phyloP scores from a whole-genome alignment of 2,888 invertebrate species.

The Pycnomerus fuliginosus region DNA sequence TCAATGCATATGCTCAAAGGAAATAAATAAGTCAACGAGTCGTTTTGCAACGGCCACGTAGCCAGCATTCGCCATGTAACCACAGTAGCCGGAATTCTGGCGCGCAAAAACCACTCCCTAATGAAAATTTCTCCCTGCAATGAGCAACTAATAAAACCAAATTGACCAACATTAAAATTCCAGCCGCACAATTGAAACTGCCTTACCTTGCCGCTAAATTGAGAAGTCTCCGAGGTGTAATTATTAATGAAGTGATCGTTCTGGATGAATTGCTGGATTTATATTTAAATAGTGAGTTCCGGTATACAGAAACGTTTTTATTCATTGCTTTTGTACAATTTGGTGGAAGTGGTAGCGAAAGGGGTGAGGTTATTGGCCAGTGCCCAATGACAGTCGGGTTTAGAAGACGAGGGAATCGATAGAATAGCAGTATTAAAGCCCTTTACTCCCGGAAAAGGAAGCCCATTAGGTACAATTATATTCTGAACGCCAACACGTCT shows the following conservation, averaged over 20 bases:
- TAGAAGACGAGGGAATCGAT: slow-evolving; percentile 39
- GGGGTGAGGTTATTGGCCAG: slow-evolving; percentile 36
- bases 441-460: slow-evolving; percentile 36
- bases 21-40: slow-evolving; percentile 33
- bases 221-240: too few relatives aligned
- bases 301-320: slow-evolving; percentile 22
- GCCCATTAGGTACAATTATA: slow-evolving; percentile 34
- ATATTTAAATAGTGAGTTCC: too few relatives aligned
- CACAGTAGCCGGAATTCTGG: slow-evolving; percentile 11
- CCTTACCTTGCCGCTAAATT: too few relatives aligned
- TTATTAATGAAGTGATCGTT: too few relatives aligned
- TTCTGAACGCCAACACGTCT: slow-evolving; percentile 30
- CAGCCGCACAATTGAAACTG: too few relatives aligned
- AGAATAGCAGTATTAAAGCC: slow-evolving; percentile 39
- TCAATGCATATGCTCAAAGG: too few relatives aligned
- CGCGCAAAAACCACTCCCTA: slow-evolving; percentile 24
- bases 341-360: slow-evolving; percentile 22
- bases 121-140: slow-evolving; percentile 26
- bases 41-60: slow-evolving; percentile 33
- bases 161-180: slow-evolving; percentile 23
- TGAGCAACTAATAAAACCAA: slow-evolving; percentile 20
- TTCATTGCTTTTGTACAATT: slow-evolving; percentile 35
- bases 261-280: too few relatives aligned
- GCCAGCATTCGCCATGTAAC: slow-evolving; percentile 28
- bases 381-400: slow-evolving; percentile 37